Percentiles rank a stretch among this genome's conserved stretches.
phyloP scores from a whole-genome alignment of 2,113 vertebrate species.

The Sinocyclocheilus anshuiensis region DNA sequence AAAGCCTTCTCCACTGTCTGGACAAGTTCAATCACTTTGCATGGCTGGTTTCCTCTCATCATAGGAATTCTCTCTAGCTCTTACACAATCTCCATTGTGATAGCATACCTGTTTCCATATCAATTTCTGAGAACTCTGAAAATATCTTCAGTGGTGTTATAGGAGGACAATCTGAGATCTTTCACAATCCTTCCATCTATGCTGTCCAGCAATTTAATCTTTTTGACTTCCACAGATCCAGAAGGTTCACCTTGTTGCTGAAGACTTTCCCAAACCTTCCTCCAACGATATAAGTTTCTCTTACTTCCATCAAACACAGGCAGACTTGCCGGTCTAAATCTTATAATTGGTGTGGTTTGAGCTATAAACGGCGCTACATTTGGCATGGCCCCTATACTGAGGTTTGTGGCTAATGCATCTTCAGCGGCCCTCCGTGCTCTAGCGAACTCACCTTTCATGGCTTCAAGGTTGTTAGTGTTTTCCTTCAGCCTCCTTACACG shows the following conservation, averaged over 20 bases:
- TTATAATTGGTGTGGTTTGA: background rate
- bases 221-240: background rate
- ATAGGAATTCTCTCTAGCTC: background rate
- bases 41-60: background rate
- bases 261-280: slow-evolving; percentile 6
- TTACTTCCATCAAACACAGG: background rate
- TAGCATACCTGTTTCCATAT: background rate
- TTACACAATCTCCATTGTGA: background rate
- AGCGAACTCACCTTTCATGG: background rate
- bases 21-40: background rate
- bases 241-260: slow-evolving; percentile 18
- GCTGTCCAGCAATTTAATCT: background rate
- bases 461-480: background rate
- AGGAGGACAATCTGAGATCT: too few species aligned
- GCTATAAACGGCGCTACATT: background rate
- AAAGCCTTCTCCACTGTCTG: background rate
- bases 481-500: background rate
- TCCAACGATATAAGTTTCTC: slow-evolving; percentile 15
- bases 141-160: too few species aligned
- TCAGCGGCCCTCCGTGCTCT: background rate
- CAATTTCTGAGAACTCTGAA: too few species aligned
- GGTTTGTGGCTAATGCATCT: background rate
- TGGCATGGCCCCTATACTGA: background rate
- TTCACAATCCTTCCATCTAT: too few species aligned
- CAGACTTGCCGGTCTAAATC: slow-evolving; percentile 3